phyloP scores from a whole-genome alignment of 2,888 invertebrate species.

The Drosophila affinis region DNA sequence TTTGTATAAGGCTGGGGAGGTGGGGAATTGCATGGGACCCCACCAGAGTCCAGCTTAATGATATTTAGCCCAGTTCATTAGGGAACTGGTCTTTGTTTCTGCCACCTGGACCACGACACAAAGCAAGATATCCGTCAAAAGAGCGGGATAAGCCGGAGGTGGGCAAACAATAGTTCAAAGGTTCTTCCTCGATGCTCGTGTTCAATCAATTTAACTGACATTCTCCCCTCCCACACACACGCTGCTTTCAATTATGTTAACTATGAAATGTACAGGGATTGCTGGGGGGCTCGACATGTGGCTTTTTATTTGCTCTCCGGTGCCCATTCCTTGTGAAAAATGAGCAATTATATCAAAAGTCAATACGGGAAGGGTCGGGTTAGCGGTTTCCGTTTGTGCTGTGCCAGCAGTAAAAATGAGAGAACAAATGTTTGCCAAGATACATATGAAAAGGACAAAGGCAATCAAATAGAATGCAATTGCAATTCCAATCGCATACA shows the following conservation, averaged over 20 bases:
- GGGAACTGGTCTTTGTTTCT: conserved; percentile 1
- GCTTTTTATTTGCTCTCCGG: too few species aligned
- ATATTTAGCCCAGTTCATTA: conserved; percentile 21
- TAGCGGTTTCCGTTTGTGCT: too few species aligned
- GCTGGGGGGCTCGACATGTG: too few species aligned
- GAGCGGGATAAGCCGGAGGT: background rate
- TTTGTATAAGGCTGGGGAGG: background rate
- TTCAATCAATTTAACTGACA: conserved; percentile 61
- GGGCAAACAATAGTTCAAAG: conserved; percentile 5
- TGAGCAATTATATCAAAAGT: conserved; percentile 3
- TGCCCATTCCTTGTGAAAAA: background rate
- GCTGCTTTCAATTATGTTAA: conserved; percentile 32
- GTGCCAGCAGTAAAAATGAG: background rate
- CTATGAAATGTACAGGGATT: conserved; percentile 16
- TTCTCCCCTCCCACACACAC: conserved; percentile 20
- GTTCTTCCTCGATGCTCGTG: conserved; percentile 23
- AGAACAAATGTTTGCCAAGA: background rate
- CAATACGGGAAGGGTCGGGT: background rate
- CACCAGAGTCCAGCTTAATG: background rate
- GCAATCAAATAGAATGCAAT: conserved; percentile 14
- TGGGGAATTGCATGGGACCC: background rate
- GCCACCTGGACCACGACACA: conserved; percentile 19
- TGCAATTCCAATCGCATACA: background rate
- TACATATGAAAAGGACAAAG: conserved; percentile 9
- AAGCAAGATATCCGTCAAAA: background rate